These are phyloP conservation scores for Ormyrus thymus DNA, from an alignment of 2,888 invertebrate species.

Conservation along the genomic window DNA sequence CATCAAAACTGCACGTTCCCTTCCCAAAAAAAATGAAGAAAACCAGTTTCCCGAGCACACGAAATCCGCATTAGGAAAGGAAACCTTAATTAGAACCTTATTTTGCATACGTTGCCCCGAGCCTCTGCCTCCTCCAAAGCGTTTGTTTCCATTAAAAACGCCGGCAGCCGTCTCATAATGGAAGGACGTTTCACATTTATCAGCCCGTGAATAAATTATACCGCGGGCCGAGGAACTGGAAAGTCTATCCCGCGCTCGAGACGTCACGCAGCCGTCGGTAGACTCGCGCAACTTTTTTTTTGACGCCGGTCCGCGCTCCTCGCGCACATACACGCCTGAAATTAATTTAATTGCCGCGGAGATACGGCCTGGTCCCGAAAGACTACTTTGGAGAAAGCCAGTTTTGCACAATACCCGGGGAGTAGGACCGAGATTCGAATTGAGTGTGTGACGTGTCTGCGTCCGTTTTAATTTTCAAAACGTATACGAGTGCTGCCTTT, in stretches of 20 bases:
- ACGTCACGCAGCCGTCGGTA: too few relatives aligned
- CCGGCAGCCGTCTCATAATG: neutral
- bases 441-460: neutral
- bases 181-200: conserved; percentile 21
- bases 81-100: neutral
- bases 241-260: neutral
- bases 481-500: neutral
- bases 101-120: neutral
- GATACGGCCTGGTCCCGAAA: too few relatives aligned
- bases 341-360: too few relatives aligned
- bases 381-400: conserved; percentile 22
- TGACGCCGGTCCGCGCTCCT: too few relatives aligned
- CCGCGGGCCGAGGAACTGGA: conserved; percentile 1
- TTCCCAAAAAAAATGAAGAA: too few relatives aligned
- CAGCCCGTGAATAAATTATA: conserved; percentile 11
- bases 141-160: conserved; percentile 11
- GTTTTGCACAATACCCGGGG: conserved; percentile 23
- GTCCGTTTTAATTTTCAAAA: conserved; percentile 18
- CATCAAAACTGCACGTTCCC: too few relatives aligned
- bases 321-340: too few relatives aligned
- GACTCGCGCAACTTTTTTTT: too few relatives aligned
- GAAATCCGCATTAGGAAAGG: conserved; percentile 11
- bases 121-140: neutral
- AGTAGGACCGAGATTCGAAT: neutral
- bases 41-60: neutral